Conservation (phyloP, 2,888 invertebrate species). For the Epinotia ramella region DNA sequence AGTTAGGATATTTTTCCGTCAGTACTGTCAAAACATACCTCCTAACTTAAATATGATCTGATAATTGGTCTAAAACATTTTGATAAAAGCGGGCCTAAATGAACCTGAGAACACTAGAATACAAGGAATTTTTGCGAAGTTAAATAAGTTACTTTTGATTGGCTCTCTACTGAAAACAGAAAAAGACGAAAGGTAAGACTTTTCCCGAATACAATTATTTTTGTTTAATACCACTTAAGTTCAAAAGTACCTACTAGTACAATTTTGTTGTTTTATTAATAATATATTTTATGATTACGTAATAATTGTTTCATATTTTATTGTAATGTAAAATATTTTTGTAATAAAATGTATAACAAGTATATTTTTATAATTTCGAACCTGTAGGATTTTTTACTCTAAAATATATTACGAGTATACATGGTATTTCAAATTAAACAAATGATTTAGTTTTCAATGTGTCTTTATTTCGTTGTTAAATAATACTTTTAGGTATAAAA, state of each 20-base stretch:
- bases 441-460: slow-evolving; percentile 43
- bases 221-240: slow-evolving; percentile 37
- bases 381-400: neutral
- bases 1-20: too few species aligned
- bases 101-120: neutral
- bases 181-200: slow-evolving; percentile 29
- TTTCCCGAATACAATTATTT: slow-evolving; percentile 30
- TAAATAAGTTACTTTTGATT: neutral
- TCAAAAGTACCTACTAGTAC: slow-evolving; percentile 51
- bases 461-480: slow-evolving; percentile 60
- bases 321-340: slow-evolving; percentile 54
- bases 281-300: slow-evolving; percentile 41
- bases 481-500: slow-evolving; percentile 70
- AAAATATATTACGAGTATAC: neutral
- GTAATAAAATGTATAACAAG: slow-evolving; percentile 54
- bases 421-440: neutral
- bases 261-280: slow-evolving; percentile 52
- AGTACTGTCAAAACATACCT: too few species aligned
- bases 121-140: neutral
- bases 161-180: slow-evolving; percentile 11
- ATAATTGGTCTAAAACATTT: too few species aligned
- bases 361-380: neutral
- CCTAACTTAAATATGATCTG: too few species aligned
- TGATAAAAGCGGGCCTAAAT: neutral
- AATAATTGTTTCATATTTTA: slow-evolving; percentile 49